These are phyloP conservation scores for Lasioglossum albipes DNA, from an alignment of 1,140 invertebrate genomes.

Conservation along the genomic window DNA sequence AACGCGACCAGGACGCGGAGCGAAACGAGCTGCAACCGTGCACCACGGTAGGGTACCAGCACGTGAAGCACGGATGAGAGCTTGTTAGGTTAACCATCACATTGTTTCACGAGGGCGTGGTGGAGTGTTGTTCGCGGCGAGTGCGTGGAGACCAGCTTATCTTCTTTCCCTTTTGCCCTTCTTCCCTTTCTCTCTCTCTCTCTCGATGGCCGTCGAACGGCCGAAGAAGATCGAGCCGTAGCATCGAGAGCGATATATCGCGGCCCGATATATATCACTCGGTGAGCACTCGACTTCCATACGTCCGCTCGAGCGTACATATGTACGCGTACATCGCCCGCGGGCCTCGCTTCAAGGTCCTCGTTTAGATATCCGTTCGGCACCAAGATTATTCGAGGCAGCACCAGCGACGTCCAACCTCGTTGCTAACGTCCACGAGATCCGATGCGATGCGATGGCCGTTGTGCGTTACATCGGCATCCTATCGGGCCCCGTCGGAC, in stretches of 20 bases:
- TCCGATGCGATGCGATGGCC: neutral
- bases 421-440: conserved; percentile 25
- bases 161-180: neutral
- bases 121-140: conserved; percentile 48
- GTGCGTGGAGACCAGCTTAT: conserved; percentile 31
- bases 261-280: conserved; percentile 63
- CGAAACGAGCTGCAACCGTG: conserved; percentile 47
- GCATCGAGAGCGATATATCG: conserved; percentile 63
- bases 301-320: conserved; percentile 41
- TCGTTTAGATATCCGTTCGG: conserved; percentile 64
- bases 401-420: conserved; percentile 20
- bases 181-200: neutral
- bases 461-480: conserved; percentile 39
- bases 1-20: conserved; percentile 28
- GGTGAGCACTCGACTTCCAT: conserved; percentile 38
- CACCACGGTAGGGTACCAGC: conserved; percentile 53
- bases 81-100: conserved; percentile 70
- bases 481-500: conserved; percentile 50
- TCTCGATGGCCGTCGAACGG: too few relatives aligned
- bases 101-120: conserved; percentile 68
- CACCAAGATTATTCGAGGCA: conserved; percentile 59
- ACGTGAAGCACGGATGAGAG: conserved; percentile 57
- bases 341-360: conserved; percentile 53
- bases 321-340: conserved; percentile 51
- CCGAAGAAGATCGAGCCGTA: conserved; percentile 46